phyloP scores from a whole-genome alignment of 1,140 invertebrate species.

The Himalopsyche phryganea region DNA sequence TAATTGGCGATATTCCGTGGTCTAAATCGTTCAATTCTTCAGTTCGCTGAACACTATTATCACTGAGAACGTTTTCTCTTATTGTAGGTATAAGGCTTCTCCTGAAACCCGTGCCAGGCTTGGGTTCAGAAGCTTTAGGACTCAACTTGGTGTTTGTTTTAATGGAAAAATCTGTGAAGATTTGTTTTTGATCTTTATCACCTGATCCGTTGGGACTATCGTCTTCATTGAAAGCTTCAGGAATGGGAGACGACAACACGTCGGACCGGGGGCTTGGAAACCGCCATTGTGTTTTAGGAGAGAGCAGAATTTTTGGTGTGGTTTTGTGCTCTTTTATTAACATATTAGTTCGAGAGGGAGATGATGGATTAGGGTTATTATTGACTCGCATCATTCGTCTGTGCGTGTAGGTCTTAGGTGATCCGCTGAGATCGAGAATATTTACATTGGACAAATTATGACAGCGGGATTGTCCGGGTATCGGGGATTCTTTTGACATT shows the following conservation, averaged over 20 bases:
- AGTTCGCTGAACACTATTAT: not conserved
- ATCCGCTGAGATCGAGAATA: slow-evolving; percentile 62
- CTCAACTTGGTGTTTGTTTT: slow-evolving; percentile 10
- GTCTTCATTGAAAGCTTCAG: slow-evolving; percentile 75
- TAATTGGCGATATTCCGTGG: slow-evolving; percentile 37
- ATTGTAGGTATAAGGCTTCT: slow-evolving; percentile 28
- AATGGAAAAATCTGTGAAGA: slow-evolving; percentile 17
- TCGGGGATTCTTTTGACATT: slow-evolving; percentile 59
- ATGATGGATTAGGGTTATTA: slow-evolving; percentile 51
- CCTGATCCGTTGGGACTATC: slow-evolving; percentile 56
- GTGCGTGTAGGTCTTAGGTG: slow-evolving; percentile 62
- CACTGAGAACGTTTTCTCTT: slow-evolving; percentile 26
- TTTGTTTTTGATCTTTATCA: slow-evolving; percentile 41
- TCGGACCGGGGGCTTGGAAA: slow-evolving; percentile 72
- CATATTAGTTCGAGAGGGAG: slow-evolving; percentile 48
- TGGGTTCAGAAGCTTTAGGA: slow-evolving; percentile 4
- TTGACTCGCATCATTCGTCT: slow-evolving; percentile 53
- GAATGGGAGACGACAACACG: slow-evolving; percentile 79
- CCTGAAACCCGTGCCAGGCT: slow-evolving; percentile 16
- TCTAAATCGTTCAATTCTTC: not conserved
- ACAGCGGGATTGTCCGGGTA: slow-evolving; percentile 38
- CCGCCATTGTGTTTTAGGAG: slow-evolving; percentile 66
- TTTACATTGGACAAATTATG: slow-evolving; percentile 50
- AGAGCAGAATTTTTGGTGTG: slow-evolving; percentile 62
- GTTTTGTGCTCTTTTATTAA: slow-evolving; percentile 55